Base-by-base conservation (phyloP, 2,888 invertebrate genomes). In the Mesorhabditis spiculigera region DNA sequence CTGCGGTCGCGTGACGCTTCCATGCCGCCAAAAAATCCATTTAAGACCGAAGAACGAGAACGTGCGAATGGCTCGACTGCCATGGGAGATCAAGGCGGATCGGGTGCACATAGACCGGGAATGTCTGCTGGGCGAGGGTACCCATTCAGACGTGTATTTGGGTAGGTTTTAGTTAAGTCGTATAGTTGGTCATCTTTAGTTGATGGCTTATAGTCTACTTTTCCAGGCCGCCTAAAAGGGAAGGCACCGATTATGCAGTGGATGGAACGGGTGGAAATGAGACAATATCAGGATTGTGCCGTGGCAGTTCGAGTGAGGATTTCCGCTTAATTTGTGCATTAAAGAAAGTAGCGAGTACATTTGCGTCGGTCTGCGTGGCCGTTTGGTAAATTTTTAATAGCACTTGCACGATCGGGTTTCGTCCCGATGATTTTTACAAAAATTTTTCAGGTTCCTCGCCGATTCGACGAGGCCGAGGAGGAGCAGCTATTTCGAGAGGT, bases 171-270 rank as follows among this genome's bases (percentile, higher is more conserved):
- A 6, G 5, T 16, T 13, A 65, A 28, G 41, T 41, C 62, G 45
- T 10, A 45, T 68, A 5, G 13, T 16, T 4, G n/a, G 10, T 16
- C 62, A 8, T 10, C 10, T n/a, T 10, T 63, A 5, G n/a, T 28
- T 13, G 10, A 8, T n/a, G 8, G n/a, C n/a, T 58, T 58, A 58
- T 58, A 58, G 3, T 3, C 4, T 58, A 13, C 10, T 58, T 58
- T 58, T 70, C 70, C 66, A 65, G 80, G 80, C 10, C 79, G 79
- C 71, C 69, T 81, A 62, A 77, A 78, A 64, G 81, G 81, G 45
- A 79, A 79, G 63, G 75, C 81, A 5, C 79, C 81, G 5, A 78
- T 81, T 4, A 78, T 79, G 76, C 78, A 79, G 65, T 81, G 81
- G 81, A 77, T 81, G 5, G 77, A 81, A 65, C 68, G 78, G 45